Evolutionary conservation across 2,797 vertebrate species (phyloP).

Genomic region (Rhynchotus rufescens): DNA sequence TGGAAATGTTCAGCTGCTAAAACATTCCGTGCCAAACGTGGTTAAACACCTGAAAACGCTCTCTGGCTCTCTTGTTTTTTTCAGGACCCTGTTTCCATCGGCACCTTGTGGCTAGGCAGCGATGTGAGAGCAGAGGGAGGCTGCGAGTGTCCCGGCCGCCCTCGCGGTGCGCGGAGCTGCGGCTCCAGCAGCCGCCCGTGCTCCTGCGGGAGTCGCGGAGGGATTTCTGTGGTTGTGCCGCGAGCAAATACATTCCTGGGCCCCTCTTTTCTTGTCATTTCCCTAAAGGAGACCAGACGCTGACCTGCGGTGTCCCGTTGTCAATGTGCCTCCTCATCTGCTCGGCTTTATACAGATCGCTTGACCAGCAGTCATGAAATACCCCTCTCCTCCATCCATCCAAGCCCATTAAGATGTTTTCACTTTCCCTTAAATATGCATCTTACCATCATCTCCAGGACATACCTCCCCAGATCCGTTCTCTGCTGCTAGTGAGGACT

Average conservation of each 20-base stretch:
- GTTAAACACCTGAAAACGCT: neutral
- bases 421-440: neutral
- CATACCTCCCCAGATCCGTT: neutral
- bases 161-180: too few relatives aligned
- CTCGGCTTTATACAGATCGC: neutral
- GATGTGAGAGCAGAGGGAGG: neutral
- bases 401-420: neutral
- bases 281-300: neutral
- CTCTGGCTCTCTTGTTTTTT: neutral
- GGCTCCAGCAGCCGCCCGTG: too few relatives aligned
- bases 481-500: neutral
- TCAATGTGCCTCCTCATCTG: neutral
- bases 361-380: neutral
- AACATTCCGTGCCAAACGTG: neutral
- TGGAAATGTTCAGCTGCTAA: neutral
- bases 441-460: neutral
- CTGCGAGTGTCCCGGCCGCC: neutral
- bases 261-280: neutral
- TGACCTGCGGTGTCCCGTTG: too few relatives aligned
- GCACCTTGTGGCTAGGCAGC: constrained; percentile 25
- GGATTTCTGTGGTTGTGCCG: neutral
- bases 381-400: neutral
- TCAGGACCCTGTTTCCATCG: neutral
- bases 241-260: neutral
- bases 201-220: neutral